These are phyloP conservation scores for Lysiphlebus fabarum DNA, from an alignment of 1,140 invertebrate genomes.

Conservation along the genomic window DNA sequence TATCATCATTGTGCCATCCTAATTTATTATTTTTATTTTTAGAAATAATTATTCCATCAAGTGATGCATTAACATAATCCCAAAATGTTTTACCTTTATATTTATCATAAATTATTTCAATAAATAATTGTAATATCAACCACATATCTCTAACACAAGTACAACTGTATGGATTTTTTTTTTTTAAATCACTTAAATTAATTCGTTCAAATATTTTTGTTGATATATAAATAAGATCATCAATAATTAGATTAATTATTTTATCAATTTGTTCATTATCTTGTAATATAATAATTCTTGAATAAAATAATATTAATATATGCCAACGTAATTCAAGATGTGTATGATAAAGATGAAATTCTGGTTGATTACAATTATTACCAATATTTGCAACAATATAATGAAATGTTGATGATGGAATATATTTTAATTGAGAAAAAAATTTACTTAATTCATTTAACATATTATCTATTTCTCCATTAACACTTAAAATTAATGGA, in stretches of 20 bases:
- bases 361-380: conserved; percentile 49
- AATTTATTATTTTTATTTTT: conserved; percentile 19
- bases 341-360: conserved; percentile 53
- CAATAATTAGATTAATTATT: conserved; percentile 30
- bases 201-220: conserved; percentile 45
- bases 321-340: conserved; percentile 54
- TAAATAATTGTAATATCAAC: conserved; percentile 48
- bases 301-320: conserved; percentile 41
- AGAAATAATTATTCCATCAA: conserved; percentile 31
- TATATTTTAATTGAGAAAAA: conserved; percentile 34
- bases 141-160: conserved; percentile 53
- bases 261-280: conserved; percentile 35
- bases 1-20: conserved; percentile 11
- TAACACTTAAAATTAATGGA: conserved; percentile 30
- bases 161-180: conserved; percentile 50
- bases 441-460: conserved; percentile 37
- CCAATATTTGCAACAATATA: conserved; percentile 46
- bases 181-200: conserved; percentile 36
- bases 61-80: conserved; percentile 42
- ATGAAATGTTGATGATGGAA: conserved; percentile 47
- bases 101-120: conserved; percentile 28
- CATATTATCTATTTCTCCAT: conserved; percentile 38
- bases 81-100: conserved; percentile 42
- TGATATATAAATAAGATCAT: conserved; percentile 44
- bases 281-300: conserved; percentile 23